Evolutionary conservation across 1,140 invertebrate species (phyloP).

Genomic region (Paraescarpia echinospica): DNA sequence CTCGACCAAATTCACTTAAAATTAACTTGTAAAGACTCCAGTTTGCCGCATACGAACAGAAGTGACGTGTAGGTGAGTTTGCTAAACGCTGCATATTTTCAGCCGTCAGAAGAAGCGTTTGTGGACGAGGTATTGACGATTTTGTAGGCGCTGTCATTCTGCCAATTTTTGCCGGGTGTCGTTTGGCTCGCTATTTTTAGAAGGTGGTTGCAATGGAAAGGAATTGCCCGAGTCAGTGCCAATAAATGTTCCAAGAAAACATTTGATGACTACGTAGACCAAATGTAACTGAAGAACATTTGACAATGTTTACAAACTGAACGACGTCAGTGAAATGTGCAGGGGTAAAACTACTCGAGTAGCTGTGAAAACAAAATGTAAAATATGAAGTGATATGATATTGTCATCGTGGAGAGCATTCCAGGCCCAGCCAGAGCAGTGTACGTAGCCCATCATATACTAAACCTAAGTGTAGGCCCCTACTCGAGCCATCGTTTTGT

Average conservation of each 20-base stretch:
- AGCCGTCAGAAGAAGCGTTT: background rate
- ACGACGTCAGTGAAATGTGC: background rate
- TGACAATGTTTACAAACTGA: background rate
- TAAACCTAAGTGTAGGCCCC: background rate
- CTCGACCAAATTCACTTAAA: background rate
- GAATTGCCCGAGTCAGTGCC: background rate
- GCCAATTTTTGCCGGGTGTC: slow-evolving; percentile 3
- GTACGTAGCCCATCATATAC: background rate
- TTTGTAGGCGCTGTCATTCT: background rate
- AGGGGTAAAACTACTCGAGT: background rate
- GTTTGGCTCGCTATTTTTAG: slow-evolving; percentile 5
- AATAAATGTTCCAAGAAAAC: background rate
- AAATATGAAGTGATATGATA: background rate
- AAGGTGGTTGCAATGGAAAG: background rate
- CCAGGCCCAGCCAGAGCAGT: background rate
- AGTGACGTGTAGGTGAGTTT: background rate
- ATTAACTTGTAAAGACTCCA: background rate
- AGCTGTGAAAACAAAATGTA: background rate
- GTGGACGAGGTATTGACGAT: background rate
- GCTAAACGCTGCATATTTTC: background rate
- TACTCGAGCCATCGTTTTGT: background rate
- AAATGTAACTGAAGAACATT: background rate
- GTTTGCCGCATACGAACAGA: background rate
- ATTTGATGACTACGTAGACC: background rate
- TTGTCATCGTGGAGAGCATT: background rate